These are phyloP conservation scores for Alfaro cultratus DNA, from an alignment of 2,797 vertebrate genomes.

Conservation along the genomic window DNA sequence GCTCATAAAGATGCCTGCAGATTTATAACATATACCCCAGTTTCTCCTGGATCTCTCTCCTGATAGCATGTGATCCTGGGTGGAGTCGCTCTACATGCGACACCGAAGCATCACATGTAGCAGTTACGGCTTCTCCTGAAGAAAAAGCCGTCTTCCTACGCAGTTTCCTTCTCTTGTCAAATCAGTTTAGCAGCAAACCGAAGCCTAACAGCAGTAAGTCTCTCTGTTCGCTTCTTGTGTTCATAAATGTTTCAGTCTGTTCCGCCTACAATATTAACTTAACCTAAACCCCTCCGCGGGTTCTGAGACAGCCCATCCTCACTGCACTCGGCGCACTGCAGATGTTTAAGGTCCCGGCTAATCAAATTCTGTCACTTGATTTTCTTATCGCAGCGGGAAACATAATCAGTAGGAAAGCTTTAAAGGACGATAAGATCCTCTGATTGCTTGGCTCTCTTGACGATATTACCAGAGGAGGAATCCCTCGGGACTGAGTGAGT, in stretches of 20 bases:
- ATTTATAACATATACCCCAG: conserved; percentile 19
- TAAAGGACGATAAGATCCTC: conserved; percentile 58
- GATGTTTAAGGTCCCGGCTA: conserved; percentile 43
- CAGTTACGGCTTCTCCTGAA: conserved; percentile 14
- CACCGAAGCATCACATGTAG: background rate
- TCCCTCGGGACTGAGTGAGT: conserved; percentile 38
- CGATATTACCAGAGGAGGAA: conserved; percentile 60
- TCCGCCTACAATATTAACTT: conserved; percentile 58
- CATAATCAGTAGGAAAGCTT: conserved; percentile 64
- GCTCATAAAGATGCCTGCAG: background rate
- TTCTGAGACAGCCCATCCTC: conserved; percentile 37
- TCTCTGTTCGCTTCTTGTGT: conserved; percentile 44
- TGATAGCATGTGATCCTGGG: conserved; percentile 18
- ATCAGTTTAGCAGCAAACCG: conserved; percentile 66
- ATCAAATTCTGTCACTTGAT: conserved; percentile 66
- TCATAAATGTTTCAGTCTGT: conserved; percentile 70
- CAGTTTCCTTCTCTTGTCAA: conserved; percentile 60
- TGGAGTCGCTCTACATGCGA: conserved; percentile 18
- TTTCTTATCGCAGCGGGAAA: conserved; percentile 58
- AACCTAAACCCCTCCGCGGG: conserved; percentile 49
- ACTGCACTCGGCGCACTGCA: conserved; percentile 31
- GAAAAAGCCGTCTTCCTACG: conserved; percentile 20
- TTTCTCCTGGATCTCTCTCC: conserved; percentile 23
- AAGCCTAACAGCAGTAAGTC: conserved; percentile 48
- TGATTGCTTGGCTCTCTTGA: conserved; percentile 64